phyloP scores from a whole-genome alignment of 2,888 invertebrate species.

The Xiphydria camelus region DNA sequence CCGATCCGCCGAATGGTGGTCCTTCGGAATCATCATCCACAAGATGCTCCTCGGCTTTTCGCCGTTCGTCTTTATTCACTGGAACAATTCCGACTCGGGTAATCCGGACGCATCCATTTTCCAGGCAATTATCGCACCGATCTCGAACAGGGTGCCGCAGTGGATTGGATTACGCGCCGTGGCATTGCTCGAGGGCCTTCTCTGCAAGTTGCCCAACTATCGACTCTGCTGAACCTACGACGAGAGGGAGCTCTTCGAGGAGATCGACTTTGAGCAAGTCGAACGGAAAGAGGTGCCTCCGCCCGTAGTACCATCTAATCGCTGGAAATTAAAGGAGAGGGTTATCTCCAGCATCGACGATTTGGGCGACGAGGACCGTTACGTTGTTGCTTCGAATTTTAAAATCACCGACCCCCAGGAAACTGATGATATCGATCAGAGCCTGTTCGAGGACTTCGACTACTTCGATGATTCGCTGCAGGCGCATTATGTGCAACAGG shows the following conservation, averaged over 20 bases:
- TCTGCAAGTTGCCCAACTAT: constrained; percentile 68
- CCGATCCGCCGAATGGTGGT: constrained; percentile 70
- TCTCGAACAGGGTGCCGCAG: constrained; percentile 70
- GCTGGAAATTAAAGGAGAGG: too few relatives aligned
- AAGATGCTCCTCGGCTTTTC: constrained; percentile 72
- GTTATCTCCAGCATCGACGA: constrained; percentile 66
- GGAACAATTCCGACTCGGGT: constrained; percentile 60
- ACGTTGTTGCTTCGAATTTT: too few relatives aligned
- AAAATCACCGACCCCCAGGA: constrained; percentile 67
- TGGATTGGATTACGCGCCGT: constrained; percentile 68
- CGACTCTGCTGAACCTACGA: constrained; percentile 66
- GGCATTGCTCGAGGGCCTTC: constrained; percentile 68
- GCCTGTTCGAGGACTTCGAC: constrained; percentile 73
- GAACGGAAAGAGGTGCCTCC: constrained; percentile 68
- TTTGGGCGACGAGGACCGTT: too few relatives aligned
- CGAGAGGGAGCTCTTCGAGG: constrained; percentile 65
- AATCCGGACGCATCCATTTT: constrained; percentile 65
- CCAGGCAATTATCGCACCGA: constrained; percentile 66
- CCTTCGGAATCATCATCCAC: constrained; percentile 69
- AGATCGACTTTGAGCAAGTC: constrained; percentile 70
- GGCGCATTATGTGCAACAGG: too few relatives aligned
- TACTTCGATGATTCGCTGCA: constrained; percentile 72
- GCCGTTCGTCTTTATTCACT: too few relatives aligned
- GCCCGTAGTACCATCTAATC: constrained; percentile 69
- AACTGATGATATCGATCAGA: constrained; percentile 67